Conservation (phyloP, 2,888 invertebrate genomes). For the Tenthredo notha region DNA sequence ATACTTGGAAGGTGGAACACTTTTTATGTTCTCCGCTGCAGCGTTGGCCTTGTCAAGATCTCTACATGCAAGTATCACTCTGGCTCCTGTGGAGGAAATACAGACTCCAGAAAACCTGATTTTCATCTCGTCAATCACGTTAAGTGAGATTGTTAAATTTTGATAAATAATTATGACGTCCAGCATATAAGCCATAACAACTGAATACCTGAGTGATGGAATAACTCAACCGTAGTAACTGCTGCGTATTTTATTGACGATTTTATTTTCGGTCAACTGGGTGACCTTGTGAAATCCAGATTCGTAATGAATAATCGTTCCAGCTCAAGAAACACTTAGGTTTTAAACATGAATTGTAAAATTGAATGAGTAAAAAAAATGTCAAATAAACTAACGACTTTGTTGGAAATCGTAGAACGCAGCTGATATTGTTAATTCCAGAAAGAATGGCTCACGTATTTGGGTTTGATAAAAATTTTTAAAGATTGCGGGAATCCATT, state of each 20-base stretch:
- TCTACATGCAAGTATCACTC: slow-evolving; percentile 80
- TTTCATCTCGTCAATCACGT: neutral
- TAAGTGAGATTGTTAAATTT: neutral
- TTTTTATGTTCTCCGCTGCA: slow-evolving; percentile 77
- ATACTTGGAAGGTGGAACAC: slow-evolving; percentile 66
- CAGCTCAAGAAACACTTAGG: too few relatives aligned
- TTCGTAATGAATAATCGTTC: too few relatives aligned
- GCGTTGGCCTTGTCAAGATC: slow-evolving; percentile 76
- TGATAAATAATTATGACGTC: neutral
- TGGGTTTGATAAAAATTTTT: neutral
- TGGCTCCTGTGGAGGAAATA: slow-evolving; percentile 64
- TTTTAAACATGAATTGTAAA: too few relatives aligned
- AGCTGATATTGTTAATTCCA: neutral
- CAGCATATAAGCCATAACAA: neutral
- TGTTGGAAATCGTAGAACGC: neutral
- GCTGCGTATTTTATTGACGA: neutral
- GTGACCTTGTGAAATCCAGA: too few relatives aligned
- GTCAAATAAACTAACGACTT: too few relatives aligned
- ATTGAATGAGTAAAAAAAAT: too few relatives aligned
- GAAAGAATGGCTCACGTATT: neutral
- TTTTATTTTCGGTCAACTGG: too few relatives aligned
- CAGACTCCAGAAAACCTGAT: neutral
- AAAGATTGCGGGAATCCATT: neutral
- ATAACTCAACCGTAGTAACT: neutral
- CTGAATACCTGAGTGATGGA: neutral